Evolutionary conservation across 2,113 vertebrate genomes (phyloP).

Genomic region (Paratilapia polleni): DNA sequence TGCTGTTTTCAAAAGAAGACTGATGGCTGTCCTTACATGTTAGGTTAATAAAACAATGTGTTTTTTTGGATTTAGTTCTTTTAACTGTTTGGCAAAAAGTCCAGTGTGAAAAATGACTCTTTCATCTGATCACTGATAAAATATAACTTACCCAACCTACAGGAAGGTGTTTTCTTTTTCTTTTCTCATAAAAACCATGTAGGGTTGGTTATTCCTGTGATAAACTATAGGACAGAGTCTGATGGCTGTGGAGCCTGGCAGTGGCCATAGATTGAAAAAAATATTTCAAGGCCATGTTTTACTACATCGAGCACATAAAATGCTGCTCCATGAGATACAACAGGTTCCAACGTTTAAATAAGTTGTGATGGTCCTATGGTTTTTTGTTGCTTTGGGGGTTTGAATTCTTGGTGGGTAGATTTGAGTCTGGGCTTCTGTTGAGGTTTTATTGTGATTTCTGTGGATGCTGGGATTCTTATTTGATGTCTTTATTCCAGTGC

Average conservation of each 20-base stretch:
- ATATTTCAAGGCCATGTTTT: background rate
- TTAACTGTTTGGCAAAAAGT: no score
- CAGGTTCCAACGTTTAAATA: background rate
- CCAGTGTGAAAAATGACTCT: background rate
- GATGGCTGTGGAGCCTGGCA: background rate
- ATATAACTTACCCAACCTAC: no score
- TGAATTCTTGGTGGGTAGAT: background rate
- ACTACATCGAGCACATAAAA: accelerated
- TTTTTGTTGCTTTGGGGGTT: background rate
- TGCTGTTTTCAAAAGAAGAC: no score
- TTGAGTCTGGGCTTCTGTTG: background rate
- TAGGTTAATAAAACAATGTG: no score
- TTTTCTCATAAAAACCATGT: no score
- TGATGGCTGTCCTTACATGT: no score
- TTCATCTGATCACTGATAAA: no score
- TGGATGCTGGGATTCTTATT: background rate
- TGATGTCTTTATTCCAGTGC: no score
- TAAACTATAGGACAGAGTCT: background rate
- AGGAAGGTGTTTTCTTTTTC: no score
- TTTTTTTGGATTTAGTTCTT: no score
- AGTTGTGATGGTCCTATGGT: no score
- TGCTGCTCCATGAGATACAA: background rate
- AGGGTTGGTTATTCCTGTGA: background rate
- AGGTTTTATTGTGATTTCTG: background rate
- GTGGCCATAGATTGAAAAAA: background rate